Evolutionary conservation across 2,797 vertebrate species (phyloP).

Genomic region (Phylloscopus collybita): DNA sequence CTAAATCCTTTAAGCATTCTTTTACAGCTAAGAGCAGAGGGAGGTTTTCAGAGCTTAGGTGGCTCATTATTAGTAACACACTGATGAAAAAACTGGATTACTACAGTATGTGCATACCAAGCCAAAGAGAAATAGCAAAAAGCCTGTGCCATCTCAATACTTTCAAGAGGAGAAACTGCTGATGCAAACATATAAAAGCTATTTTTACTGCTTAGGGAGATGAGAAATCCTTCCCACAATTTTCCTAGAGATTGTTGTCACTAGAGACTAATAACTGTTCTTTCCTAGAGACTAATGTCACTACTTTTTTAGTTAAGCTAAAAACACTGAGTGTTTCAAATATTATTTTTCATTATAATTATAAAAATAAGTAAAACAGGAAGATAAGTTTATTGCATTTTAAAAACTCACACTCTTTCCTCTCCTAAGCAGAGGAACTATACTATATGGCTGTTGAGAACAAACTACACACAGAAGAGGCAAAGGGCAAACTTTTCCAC

Average conservation of each 20-base stretch:
- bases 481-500: neutral
- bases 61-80: slow-evolving; percentile 66
- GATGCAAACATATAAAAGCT: slow-evolving; percentile 39
- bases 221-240: neutral
- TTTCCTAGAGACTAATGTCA: neutral
- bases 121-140: slow-evolving; percentile 33
- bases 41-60: slow-evolving; percentile 64
- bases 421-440: neutral
- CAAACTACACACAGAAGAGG: neutral
- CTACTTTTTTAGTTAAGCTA: neutral
- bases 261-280: too few species aligned
- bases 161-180: slow-evolving; percentile 33
- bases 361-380: neutral
- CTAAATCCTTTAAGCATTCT: slow-evolving; percentile 67
- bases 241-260: neutral
- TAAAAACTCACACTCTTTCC: neutral
- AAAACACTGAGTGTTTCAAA: neutral
- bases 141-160: slow-evolving; percentile 16
- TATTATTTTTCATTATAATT: slow-evolving; percentile 7
- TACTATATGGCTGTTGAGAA: neutral
- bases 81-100: slow-evolving; percentile 67
- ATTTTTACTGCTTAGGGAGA: neutral
- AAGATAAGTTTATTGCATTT: neutral
- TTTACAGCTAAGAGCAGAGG: slow-evolving; percentile 36
- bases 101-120: slow-evolving; percentile 36